Conservation (phyloP, 2,113 vertebrate species). For the Sinocyclocheilus rhinocerous region DNA sequence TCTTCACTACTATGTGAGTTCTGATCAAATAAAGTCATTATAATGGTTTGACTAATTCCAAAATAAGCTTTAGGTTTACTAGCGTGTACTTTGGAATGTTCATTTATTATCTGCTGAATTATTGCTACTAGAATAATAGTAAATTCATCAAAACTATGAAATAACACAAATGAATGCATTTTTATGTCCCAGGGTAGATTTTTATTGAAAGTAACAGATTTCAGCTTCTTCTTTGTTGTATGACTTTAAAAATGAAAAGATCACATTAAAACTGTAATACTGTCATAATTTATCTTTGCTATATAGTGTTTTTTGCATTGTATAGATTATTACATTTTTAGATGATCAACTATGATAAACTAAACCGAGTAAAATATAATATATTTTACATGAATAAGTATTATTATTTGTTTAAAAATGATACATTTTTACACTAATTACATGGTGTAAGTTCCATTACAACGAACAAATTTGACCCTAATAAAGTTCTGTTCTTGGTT, state of each 20-base stretch:
- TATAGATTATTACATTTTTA: too few relatives aligned
- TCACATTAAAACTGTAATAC: too few relatives aligned
- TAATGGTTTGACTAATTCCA: background rate
- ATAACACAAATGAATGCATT: background rate
- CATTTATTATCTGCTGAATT: background rate
- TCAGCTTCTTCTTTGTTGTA: background rate
- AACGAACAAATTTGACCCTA: too few relatives aligned
- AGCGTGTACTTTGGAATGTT: background rate
- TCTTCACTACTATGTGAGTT: background rate
- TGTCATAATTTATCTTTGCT: too few relatives aligned
- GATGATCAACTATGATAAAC: too few relatives aligned
- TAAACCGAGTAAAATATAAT: too few relatives aligned
- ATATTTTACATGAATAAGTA: too few relatives aligned
- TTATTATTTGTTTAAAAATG: too few relatives aligned
- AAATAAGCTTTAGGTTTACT: background rate
- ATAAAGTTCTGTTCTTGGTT: too few relatives aligned
- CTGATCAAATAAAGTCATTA: background rate
- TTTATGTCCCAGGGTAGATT: background rate
- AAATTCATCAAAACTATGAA: background rate
- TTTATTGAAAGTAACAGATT: background rate
- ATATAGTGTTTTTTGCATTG: too few relatives aligned
- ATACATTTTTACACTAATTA: too few relatives aligned
- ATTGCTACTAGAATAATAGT: background rate
- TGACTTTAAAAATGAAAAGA: background rate
- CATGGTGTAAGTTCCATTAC: too few relatives aligned